phyloP scores from a whole-genome alignment of 2,113 vertebrate genomes.

The Platichthys flesus region DNA sequence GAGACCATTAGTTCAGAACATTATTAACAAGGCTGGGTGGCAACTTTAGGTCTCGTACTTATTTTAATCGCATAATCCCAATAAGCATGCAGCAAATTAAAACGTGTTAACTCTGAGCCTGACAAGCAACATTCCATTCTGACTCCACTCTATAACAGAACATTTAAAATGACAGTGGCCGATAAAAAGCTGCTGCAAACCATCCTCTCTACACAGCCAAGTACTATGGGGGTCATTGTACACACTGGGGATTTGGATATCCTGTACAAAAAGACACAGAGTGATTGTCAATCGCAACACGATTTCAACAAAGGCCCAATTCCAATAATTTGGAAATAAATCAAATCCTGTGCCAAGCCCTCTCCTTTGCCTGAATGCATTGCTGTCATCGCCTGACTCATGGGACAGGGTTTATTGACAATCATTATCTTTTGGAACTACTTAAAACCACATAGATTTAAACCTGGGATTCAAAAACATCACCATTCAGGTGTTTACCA shows the following conservation, averaged over 20 bases:
- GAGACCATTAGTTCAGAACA: no score
- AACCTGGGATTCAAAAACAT: neutral
- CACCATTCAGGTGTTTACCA: neutral
- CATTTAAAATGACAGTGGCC: no score
- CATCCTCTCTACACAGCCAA: no score
- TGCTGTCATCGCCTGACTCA: neutral
- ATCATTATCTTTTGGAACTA: neutral
- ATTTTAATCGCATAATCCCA: no score
- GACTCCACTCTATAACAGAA: no score
- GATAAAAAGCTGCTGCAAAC: no score
- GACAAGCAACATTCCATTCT: no score
- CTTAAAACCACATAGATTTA: neutral
- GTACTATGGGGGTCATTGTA: no score
- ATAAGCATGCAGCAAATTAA: no score
- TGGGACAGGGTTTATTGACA: neutral
- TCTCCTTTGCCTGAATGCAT: neutral
- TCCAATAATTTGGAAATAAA: neutral
- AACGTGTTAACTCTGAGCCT: no score
- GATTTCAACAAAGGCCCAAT: neutral
- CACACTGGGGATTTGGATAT: neutral
- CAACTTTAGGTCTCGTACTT: no score
- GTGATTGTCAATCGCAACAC: neutral
- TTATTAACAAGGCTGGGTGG: no score
- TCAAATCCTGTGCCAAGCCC: neutral
- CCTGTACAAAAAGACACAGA: neutral